phyloP scores from a whole-genome alignment of 2,113 vertebrate genomes.

The Narcine bancroftii region DNA sequence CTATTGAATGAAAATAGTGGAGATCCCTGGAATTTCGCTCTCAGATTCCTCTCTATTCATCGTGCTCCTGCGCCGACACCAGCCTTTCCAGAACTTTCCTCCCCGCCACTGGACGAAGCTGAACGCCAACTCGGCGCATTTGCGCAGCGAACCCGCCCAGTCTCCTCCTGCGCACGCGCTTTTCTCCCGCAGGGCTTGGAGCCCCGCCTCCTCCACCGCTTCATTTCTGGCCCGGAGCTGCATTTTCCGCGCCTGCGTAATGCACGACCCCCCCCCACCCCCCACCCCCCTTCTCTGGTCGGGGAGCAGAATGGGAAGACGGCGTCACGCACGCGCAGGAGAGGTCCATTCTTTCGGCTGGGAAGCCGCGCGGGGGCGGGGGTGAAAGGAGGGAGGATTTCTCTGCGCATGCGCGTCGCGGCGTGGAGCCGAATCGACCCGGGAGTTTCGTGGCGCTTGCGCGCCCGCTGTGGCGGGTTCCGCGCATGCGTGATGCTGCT shows the following conservation, averaged over 20 bases:
- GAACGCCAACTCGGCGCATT: background rate
- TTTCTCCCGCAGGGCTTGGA: constrained; percentile 37
- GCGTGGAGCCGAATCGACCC: background rate
- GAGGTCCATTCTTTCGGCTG: background rate
- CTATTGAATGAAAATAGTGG: constrained; percentile 10
- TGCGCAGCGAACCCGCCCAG: constrained; percentile 1
- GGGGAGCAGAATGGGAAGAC: background rate
- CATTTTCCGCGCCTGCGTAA: constrained; percentile 50
- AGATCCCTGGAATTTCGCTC: constrained; percentile 26
- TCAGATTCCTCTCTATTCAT: constrained; percentile 28
- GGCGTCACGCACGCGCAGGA: constrained; percentile 36
- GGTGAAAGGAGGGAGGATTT: background rate
- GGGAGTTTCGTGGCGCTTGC: constrained; percentile 8
- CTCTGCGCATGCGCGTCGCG: background rate
- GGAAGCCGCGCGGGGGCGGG: background rate
- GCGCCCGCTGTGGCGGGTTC: constrained; percentile 39
- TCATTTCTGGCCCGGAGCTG: too few relatives aligned
- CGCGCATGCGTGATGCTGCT: constrained; percentile 58
- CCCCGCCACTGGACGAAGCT: constrained; percentile 19
- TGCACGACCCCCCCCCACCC: too few relatives aligned
- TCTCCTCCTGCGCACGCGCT: background rate
- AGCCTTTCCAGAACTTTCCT: constrained; percentile 47
- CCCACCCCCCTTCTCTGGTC: too few relatives aligned
- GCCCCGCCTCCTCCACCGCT: too few relatives aligned
- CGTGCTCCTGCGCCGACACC: constrained; percentile 1